Conservation (phyloP, 2,888 invertebrate genomes). For the Brenthis daphne region DNA sequence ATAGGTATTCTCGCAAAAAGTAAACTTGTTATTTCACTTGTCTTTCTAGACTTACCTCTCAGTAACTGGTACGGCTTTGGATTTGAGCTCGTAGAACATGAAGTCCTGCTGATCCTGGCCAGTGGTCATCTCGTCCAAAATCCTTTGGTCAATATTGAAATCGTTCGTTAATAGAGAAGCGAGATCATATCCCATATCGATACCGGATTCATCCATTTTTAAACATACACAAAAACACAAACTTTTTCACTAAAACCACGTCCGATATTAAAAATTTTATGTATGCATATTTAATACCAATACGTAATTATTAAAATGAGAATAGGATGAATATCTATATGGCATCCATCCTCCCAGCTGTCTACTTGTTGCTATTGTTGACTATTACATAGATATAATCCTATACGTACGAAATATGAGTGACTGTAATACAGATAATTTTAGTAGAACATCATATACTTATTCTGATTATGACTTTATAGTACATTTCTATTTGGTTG, state of each 20-base stretch:
- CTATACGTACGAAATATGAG: slow-evolving; percentile 56
- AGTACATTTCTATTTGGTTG: slow-evolving; percentile 32
- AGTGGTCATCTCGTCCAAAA: slow-evolving; percentile 80
- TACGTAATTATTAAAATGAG: slow-evolving; percentile 59
- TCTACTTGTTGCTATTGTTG: slow-evolving; percentile 76
- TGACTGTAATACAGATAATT: slow-evolving; percentile 56
- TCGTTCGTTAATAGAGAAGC: slow-evolving; percentile 81
- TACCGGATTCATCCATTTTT: slow-evolving; percentile 85
- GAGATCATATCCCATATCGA: slow-evolving; percentile 85
- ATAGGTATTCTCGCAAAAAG: slow-evolving; percentile 41
- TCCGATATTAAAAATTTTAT: slow-evolving; percentile 49
- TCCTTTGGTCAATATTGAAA: slow-evolving; percentile 77
- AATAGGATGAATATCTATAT: slow-evolving; percentile 59
- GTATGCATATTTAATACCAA: slow-evolving; percentile 60
- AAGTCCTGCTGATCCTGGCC: slow-evolving; percentile 82
- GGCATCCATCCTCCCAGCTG: slow-evolving; percentile 78
- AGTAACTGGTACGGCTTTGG: slow-evolving; percentile 81
- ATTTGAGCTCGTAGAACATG: slow-evolving; percentile 85
- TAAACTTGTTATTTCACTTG: slow-evolving; percentile 16
- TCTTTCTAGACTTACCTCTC: slow-evolving; percentile 74
- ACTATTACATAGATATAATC: slow-evolving; percentile 51
- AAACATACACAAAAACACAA: slow-evolving; percentile 63
- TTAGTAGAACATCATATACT: slow-evolving; percentile 40
- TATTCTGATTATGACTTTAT: slow-evolving; percentile 24
- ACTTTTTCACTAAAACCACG: slow-evolving; percentile 59